Conservation (phyloP, 2,113 vertebrate genomes). For the Butastur rufipennis region DNA sequence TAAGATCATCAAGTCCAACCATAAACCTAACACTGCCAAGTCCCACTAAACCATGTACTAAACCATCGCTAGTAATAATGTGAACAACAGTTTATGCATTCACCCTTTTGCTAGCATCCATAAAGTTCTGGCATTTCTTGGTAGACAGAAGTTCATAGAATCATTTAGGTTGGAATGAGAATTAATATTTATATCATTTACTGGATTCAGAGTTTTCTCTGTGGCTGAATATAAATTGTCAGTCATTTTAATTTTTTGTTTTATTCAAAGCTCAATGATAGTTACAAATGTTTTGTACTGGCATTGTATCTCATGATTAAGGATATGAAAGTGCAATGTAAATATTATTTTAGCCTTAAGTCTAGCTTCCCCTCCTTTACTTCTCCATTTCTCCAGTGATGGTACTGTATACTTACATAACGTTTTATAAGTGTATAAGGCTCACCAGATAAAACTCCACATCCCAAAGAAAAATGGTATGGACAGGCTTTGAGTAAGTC, state of each 20-base stretch:
- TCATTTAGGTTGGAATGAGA: not conserved
- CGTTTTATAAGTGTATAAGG: not conserved
- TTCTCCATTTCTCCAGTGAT: not conserved
- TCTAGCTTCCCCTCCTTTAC: not conserved
- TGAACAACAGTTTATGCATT: too few relatives aligned
- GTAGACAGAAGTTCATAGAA: too few relatives aligned
- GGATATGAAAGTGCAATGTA: not conserved
- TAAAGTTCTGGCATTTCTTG: too few relatives aligned
- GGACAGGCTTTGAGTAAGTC: not conserved
- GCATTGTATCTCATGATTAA: not conserved
- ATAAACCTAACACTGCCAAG: too few relatives aligned
- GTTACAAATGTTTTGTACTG: not conserved
- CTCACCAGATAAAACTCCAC: not conserved
- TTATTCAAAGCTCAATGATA: not conserved
- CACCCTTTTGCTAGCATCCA: too few relatives aligned
- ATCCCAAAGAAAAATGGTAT: not conserved
- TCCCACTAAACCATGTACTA: too few relatives aligned
- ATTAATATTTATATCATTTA: not conserved
- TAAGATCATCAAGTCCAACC: too few relatives aligned
- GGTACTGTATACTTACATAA: not conserved
- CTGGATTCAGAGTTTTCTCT: not conserved
- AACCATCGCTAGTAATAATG: too few relatives aligned
- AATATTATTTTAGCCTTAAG: not conserved
- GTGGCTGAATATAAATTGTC: not conserved
- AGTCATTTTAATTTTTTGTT: not conserved